Evolutionary conservation across 2,888 invertebrate species (phyloP), one percentile per base, ranked within the genome.

Genomic region (Heliconius aoede): DNA sequence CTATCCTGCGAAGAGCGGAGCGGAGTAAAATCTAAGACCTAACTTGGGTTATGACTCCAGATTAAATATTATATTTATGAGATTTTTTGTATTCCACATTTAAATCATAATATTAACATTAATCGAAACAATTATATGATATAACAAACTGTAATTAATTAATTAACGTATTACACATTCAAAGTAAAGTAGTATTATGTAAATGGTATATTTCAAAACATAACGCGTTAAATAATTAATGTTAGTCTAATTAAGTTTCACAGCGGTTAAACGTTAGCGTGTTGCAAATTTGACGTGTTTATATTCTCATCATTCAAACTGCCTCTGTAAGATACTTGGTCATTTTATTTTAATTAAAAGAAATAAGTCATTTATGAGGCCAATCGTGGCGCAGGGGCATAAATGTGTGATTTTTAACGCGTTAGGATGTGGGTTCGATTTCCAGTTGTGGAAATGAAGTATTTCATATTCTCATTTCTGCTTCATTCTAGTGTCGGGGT

Each of bases 121-220:
- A 28, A 13, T 24, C n/a, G 55, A 55, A 69, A 46, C n/a, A 55
- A 21, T 7, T 4, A n/a, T 71, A 55, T 71, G 55, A 58, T 15
- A 55, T 71, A 55, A 71, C 24, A 24, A 60, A 36, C 18, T 13
- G 30, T 72, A 4, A 68, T 60, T 55, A 36, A 58, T 71, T 71
- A 71, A 36, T 60, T 18, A 26, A 5, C 3, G 7, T 36, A 36
- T 72, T 24, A 60, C 36, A 24, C 60, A 36, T 36, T 72, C 9
- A 36, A 58, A 36, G 8, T 30, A 32, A n/a, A n/a, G n/a, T n/a
- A 9, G 8, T 60, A 60, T 72, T 72, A 72, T 72, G 58, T 36
- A 60, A 72, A 72, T 72, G 1, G 60, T 3, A n/a, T 72, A 72
- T 58, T 72, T 36, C 58, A 32, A 32, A 60, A 58, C 32, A 58